phyloP scores from a whole-genome alignment of 37 sponge, comb jelly and placozoan species.

The Ephydatia muelleri region DNA sequence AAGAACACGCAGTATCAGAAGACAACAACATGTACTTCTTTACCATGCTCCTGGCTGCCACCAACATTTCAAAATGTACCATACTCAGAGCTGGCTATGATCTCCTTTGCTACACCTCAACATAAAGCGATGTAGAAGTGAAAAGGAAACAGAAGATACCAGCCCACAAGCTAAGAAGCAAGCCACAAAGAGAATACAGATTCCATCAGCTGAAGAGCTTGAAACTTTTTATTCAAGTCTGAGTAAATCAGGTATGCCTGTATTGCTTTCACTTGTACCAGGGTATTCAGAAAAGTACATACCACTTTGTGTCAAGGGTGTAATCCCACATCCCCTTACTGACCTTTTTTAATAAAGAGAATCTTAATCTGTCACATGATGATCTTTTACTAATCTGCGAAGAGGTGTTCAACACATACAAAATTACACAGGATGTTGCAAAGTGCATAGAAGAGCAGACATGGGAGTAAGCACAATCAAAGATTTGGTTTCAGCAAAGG shows the following conservation, averaged over 20 bases:
- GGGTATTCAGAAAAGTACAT: constrained; percentile 18
- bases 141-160: background rate
- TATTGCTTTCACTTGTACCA: constrained; percentile 48
- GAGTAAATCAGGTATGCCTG: constrained; percentile 32
- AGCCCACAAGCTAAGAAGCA: background rate
- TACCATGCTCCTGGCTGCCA: constrained; percentile 57
- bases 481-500: constrained; percentile 60
- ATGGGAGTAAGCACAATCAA: constrained; percentile 23
- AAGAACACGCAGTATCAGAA: constrained; percentile 20
- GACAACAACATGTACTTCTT: constrained; percentile 26
- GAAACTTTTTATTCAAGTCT: constrained; percentile 21
- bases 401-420: background rate
- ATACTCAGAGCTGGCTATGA: constrained; percentile 42
- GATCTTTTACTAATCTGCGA: constrained; percentile 43
- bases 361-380: constrained; percentile 17
- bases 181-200: background rate
- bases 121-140: background rate
- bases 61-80: constrained; percentile 37
- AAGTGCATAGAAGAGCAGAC: constrained; percentile 33
- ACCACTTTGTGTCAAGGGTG: constrained; percentile 4
- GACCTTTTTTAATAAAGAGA: constrained; percentile 20
- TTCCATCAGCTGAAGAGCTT: constrained; percentile 24
- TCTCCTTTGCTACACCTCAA: constrained; percentile 47
- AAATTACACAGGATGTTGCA: constrained; percentile 21
- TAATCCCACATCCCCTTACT: too few relatives aligned